Evolutionary conservation across 2,797 vertebrate species (phyloP).

Genomic region (Falco novaeseelandiae): DNA sequence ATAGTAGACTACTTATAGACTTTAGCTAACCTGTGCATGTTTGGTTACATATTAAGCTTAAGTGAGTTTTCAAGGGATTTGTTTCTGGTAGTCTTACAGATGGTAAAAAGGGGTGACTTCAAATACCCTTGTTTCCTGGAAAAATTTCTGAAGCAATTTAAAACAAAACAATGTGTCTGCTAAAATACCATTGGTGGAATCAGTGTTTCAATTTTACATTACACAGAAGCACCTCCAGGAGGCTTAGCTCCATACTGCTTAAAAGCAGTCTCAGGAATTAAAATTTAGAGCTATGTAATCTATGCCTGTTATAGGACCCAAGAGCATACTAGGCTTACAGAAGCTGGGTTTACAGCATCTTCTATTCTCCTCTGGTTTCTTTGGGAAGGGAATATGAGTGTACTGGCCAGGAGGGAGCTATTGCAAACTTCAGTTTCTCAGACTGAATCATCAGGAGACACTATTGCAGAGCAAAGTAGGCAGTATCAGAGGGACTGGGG

Average conservation of each 20-base stretch:
- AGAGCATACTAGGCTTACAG: background rate
- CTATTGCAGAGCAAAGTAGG: background rate
- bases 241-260: background rate
- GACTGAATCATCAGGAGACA: background rate
- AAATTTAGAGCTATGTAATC: background rate
- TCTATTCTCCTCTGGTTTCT: background rate
- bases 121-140: background rate
- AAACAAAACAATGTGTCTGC: background rate
- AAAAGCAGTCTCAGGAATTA: background rate
- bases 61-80: background rate
- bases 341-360: background rate
- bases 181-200: background rate
- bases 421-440: background rate
- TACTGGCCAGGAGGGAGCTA: background rate
- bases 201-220: background rate
- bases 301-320: background rate
- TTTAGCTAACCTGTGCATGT: background rate
- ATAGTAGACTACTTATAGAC: background rate
- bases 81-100: background rate
- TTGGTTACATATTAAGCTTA: background rate
- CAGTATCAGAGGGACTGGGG: background rate
- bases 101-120: background rate
- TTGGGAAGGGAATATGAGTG: background rate
- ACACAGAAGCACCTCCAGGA: constrained; percentile 36
- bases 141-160: background rate